These are phyloP conservation scores for Geococcyx californianus DNA, from an alignment of 2,113 vertebrate species.

Conservation along the genomic window DNA sequence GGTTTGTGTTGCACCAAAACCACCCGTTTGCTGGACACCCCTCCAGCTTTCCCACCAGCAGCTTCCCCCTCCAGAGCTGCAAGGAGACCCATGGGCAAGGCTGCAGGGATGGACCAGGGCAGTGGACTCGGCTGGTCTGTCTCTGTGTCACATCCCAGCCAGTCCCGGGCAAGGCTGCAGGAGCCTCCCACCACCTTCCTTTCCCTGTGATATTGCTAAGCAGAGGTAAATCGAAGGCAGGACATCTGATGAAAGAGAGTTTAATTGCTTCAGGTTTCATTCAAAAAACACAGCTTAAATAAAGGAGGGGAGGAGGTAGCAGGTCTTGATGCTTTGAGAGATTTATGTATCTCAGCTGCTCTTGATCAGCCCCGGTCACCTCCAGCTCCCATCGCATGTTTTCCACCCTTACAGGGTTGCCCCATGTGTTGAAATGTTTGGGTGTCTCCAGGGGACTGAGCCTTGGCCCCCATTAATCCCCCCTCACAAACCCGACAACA, in stretches of 20 bases:
- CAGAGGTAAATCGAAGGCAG: neutral
- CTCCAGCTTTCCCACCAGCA: neutral
- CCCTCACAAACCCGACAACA: constrained; percentile 12
- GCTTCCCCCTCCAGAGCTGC: neutral
- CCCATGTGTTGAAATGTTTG: constrained; percentile 51
- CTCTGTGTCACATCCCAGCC: neutral
- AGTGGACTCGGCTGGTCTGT: neutral
- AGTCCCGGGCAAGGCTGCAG: neutral
- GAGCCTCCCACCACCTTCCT: neutral
- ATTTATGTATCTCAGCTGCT: constrained; percentile 63
- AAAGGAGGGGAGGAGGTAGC: neutral
- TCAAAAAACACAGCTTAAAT: constrained; percentile 15
- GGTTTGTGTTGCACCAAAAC: fast-evolving
- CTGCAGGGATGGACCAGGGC: neutral
- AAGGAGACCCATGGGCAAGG: fast-evolving
- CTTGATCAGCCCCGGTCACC: constrained; percentile 24
- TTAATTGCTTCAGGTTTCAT: constrained; percentile 48
- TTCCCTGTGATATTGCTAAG: neutral
- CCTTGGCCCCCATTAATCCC: constrained; percentile 47
- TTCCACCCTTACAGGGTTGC: neutral
- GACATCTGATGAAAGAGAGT: constrained; percentile 34
- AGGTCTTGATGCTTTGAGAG: neutral
- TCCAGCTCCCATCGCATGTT: neutral
- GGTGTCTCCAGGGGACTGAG: constrained; percentile 46
- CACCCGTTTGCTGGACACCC: neutral